A percentile compares a stretch with the other conserved stretches of the same genome.
Evolutionary conservation across 2,113 vertebrate genomes (phyloP).

Genomic region (Ameiurus melas): DNA sequence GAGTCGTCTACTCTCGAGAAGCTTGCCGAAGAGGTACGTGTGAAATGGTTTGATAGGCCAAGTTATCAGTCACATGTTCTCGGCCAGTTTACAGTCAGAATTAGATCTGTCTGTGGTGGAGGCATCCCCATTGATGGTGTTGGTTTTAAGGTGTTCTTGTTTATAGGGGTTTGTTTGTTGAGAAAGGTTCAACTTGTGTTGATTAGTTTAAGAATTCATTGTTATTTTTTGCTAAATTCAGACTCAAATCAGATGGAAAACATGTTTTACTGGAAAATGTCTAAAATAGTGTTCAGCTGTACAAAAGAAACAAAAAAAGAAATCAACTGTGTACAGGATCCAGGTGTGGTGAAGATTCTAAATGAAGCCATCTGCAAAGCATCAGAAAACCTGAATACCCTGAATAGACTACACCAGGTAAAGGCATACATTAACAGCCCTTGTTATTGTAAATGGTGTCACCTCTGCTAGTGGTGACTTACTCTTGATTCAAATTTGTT

Average conservation of each 20-base stretch:
- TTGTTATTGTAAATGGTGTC: not conserved
- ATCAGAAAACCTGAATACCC: constrained; percentile 56
- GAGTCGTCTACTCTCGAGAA: not conserved
- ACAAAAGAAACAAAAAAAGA: not conserved
- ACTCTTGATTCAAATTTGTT: not conserved
- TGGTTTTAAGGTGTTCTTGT: no score
- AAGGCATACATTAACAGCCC: not conserved
- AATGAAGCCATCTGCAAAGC: constrained; percentile 62
- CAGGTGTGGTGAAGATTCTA: constrained; percentile 53
- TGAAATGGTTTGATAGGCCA: not conserved
- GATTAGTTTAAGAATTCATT: no score
- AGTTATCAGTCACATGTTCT: not conserved
- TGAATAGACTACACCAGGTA: constrained; percentile 65
- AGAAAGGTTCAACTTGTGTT: no score
- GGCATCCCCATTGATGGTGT: no score
- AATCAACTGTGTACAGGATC: constrained; percentile 28
- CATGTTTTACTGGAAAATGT: not conserved
- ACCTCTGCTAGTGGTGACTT: not conserved
- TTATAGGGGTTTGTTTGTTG: no score
- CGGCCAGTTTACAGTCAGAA: not conserved
- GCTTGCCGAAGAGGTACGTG: constrained; percentile 24
- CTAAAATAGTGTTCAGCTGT: not conserved
- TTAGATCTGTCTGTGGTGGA: not conserved
- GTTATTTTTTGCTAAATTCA: not conserved
- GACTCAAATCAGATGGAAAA: not conserved